Conservation (phyloP, 2,113 vertebrate species). For the Prunella himalayana region DNA sequence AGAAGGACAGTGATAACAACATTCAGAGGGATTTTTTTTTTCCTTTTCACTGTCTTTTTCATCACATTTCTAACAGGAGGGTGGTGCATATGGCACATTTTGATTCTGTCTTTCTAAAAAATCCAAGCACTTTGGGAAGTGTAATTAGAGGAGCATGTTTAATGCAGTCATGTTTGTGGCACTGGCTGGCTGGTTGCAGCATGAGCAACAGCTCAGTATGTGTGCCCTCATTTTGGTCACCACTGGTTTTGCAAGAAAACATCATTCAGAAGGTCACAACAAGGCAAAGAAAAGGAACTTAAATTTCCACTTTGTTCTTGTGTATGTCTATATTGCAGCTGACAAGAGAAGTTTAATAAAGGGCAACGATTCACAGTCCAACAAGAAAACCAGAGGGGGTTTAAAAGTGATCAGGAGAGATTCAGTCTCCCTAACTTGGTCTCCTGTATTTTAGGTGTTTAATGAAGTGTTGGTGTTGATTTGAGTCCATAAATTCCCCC, state of each 20-base stretch:
- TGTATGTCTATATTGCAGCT: background rate
- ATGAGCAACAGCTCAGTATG: background rate
- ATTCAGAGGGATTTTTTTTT: background rate
- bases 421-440: background rate
- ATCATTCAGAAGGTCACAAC: background rate
- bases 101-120: slow-evolving; percentile 35
- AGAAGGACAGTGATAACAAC: slow-evolving; percentile 32
- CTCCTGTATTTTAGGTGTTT: background rate
- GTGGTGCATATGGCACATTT: slow-evolving; percentile 45
- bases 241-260: background rate
- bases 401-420: background rate
- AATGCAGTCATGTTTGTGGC: background rate
- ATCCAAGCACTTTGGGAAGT: background rate
- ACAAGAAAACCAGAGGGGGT: background rate
- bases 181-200: background rate
- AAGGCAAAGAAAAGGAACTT: background rate
- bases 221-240: background rate
- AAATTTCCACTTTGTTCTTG: background rate
- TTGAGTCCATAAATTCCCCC: background rate
- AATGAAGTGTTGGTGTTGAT: background rate
- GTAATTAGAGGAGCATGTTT: slow-evolving; percentile 18
- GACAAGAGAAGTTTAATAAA: background rate
- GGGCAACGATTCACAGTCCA: background rate
- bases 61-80: slow-evolving; percentile 37
- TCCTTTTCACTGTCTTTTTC: slow-evolving; percentile 13